A percentile compares a stretch with the other conserved stretches of the same genome.
phyloP scores from a whole-genome alignment of 1,140 invertebrate species.

The Triops cancriformis region DNA sequence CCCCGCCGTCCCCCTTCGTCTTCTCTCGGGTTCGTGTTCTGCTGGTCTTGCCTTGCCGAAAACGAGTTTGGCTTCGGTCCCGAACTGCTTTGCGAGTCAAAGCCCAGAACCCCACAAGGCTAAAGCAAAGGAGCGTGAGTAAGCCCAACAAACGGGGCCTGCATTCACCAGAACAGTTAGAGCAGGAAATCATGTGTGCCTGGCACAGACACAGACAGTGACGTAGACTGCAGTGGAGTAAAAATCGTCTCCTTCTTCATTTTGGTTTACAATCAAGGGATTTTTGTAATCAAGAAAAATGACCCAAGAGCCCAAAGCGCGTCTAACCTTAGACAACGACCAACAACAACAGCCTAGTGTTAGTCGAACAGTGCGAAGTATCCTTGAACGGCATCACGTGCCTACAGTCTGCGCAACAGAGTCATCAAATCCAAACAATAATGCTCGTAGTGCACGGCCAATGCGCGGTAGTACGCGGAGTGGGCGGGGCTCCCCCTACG shows the following conservation, averaged over 20 bases:
- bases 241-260: neutral
- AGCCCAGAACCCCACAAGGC: neutral
- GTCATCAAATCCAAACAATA: neutral
- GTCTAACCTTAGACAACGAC: neutral
- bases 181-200: slow-evolving; percentile 12
- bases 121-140: slow-evolving; percentile 10
- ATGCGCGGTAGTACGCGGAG: neutral
- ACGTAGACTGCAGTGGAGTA: neutral
- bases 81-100: neutral
- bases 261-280: neutral
- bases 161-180: neutral
- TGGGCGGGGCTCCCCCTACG: neutral
- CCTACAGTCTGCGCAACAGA: neutral
- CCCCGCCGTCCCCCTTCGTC: neutral
- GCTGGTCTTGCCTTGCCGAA: neutral
- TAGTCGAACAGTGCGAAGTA: slow-evolving; percentile 13
- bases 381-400: slow-evolving; percentile 9
- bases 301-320: neutral
- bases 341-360: slow-evolving; percentile 2
- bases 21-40: slow-evolving; percentile 6
- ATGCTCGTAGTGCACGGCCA: neutral
- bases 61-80: slow-evolving; percentile 12
- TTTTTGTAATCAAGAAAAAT: neutral
- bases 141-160: slow-evolving; percentile 4
- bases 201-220: slow-evolving; percentile 4